Evolutionary conservation across 2,888 invertebrate species (phyloP), one percentile per base, ranked within the genome.

Genomic region (Aproaerema taeniolella): DNA sequence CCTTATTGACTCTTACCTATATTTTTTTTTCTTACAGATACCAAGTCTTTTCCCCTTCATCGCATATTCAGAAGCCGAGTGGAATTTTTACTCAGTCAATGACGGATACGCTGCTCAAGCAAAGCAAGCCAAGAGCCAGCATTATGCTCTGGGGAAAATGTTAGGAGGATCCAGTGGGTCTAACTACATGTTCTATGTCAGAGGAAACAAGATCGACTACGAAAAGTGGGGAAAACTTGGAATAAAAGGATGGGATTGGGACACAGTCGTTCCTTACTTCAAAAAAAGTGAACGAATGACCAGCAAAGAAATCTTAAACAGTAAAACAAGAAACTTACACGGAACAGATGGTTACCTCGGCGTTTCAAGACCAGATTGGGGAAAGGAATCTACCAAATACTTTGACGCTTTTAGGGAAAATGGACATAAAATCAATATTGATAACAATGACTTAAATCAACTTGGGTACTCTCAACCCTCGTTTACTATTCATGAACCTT

Each of bases 151-250:
- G 26, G 89, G 89, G 0, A 90, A 90, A 55, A 83, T 86, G 2
- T 63, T 90, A 12, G 92, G 92, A 0, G 92, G 92, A 0, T 82
- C 87, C 9, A 90, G 90, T 35, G 74, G 83, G 1, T 72, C 90
- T 2, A 92, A 92, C 58, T 89, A 83, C 28, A 90, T 91, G 90
- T 50, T 89, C 1, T 90, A 91, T 53, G 68, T 89, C 0, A 74
- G 89, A 42, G 92, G 92, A 0, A 89, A 90, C 58, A 78, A 85
- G 17, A 63, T 61, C 4, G 92, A 92, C 55, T 92, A 88, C 55
- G 55, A 79, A 1, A 64, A 81, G 1, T 95, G 94, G 94, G 89
- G 88, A 0, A 74, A 73, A 2, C 53, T 87, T 38, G 93, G 91
- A 0, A 90, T 91, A n/a, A 11, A 68, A 0, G 53, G 53, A 0